Percentiles rank a stretch among this genome's conserved stretches.
Evolutionary conservation across 2,888 invertebrate genomes (phyloP).

Genomic region (Sycophila texana): DNA sequence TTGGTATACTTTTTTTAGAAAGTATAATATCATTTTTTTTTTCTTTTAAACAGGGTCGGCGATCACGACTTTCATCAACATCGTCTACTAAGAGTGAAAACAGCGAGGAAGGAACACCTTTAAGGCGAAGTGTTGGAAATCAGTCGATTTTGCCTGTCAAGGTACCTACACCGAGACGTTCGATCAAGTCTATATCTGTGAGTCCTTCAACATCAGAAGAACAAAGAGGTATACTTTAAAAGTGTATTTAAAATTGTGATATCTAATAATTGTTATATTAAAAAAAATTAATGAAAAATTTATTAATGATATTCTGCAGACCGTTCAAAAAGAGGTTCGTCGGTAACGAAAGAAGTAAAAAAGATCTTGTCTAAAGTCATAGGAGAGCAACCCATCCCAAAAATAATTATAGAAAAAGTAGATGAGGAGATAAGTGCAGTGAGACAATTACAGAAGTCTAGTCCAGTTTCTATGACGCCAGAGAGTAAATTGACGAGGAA

Average conservation of each 20-base stretch:
- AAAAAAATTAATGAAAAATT: not conserved
- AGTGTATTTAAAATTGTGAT: not conserved
- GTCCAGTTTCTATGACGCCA: not conserved
- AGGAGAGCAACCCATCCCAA: not conserved
- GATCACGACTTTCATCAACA: slow-evolving; percentile 8
- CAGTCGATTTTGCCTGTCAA: not conserved
- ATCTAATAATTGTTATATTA: not conserved
- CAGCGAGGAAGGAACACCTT: slow-evolving; percentile 3
- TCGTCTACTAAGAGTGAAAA: slow-evolving; percentile 17
- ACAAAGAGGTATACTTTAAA: not conserved
- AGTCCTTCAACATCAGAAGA: slow-evolving; percentile 10
- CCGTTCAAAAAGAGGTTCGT: slow-evolving; percentile 22
- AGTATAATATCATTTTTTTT: not conserved
- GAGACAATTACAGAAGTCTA: not conserved
- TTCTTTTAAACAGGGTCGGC: slow-evolving; percentile 13
- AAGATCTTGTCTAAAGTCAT: slow-evolving; percentile 16
- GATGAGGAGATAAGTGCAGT: not conserved
- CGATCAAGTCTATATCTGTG: slow-evolving; percentile 30
- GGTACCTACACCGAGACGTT: slow-evolving; percentile 27
- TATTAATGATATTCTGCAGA: slow-evolving; percentile 6
- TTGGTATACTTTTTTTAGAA: no score
- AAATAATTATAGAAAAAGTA: slow-evolving; percentile 2
- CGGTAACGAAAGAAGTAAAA: slow-evolving; percentile 33
- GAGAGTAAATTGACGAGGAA: not conserved
- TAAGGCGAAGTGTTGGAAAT: slow-evolving; percentile 5